Conservation (phyloP, 2,888 invertebrate species). For the Philopedon plagiatum region DNA sequence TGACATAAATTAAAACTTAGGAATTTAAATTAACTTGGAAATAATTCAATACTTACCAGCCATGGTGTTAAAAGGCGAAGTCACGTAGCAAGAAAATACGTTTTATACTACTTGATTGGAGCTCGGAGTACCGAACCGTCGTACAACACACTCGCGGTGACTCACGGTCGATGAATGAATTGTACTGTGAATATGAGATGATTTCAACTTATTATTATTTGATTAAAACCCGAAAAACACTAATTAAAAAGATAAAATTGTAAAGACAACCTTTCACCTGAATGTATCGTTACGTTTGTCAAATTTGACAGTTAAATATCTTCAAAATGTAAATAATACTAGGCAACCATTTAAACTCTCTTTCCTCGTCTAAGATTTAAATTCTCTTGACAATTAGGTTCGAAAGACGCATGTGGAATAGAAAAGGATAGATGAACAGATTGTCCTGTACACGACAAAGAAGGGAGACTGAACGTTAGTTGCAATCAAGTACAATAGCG, state of each 20-base stretch:
- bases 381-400: too few species aligned
- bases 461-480: too few species aligned
- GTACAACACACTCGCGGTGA: slow-evolving; percentile 46
- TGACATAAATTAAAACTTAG: neutral
- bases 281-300: neutral
- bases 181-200: neutral
- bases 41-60: slow-evolving; percentile 28
- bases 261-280: slow-evolving; percentile 10
- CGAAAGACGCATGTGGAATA: too few species aligned
- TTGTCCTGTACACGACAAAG: too few species aligned
- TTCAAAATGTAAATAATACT: neutral
- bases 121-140: slow-evolving; percentile 33
- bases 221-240: slow-evolving; percentile 1
- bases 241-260: neutral
- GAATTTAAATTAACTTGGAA: neutral
- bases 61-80: slow-evolving; percentile 33
- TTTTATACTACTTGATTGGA: slow-evolving; percentile 1
- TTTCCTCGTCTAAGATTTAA: too few species aligned
- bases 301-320: too few species aligned
- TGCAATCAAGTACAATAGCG: too few species aligned
- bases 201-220: neutral
- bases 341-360: neutral
- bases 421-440: too few species aligned
- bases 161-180: slow-evolving; percentile 28
- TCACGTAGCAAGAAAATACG: slow-evolving; percentile 27